Base-by-base conservation (phyloP, 2,888 invertebrate species). In the Linyphia triangularis region DNA sequence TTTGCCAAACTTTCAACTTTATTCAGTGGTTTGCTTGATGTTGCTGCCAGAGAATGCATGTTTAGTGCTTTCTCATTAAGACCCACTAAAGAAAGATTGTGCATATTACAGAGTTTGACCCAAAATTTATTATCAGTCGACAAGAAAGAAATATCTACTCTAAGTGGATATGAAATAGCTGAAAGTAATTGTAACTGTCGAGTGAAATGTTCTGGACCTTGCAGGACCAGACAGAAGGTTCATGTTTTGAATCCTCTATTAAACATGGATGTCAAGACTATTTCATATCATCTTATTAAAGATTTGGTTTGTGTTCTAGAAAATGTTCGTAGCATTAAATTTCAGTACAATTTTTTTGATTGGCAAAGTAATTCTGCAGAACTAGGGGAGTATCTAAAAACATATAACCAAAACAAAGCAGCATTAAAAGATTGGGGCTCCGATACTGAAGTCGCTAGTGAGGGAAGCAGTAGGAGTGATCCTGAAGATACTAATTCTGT, bases 11-110 rank as follows among this genome's bases (percentile, higher is more conserved):
- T 96, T 63, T 95, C 95, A 1, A 93, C 94, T 72, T 92, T 95
- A 70, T 93, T 96, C 57, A 93, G 94, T 24, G 93, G 73, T 7
- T 33, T 93, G 79, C 95, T 95, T 91, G 92, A 94, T 19, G 94
- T 95, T n/a, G 94, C 96, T 40, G 94, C 94, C 67, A 94, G 95
- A 90, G 96, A 96, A 93, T 96, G 96, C 91, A 93, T 95, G 0
- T 94, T 96, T 51, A 96, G 96, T 0, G 95, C 96, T 1, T 96
- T 96, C 93, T 96, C 96, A 67, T 93, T 96, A 73, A 94, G 95
- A 91, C 96, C 96, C 2, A 95, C 95, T 9, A 93, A 93, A 37
- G 92, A 93, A 16, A 94, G 95, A 92, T 94, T 95, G 91, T 94
- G 94, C 37, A 93, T 93, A 90, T 94, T 96, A 72, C 81, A 77